Conservation (phyloP, 2,888 invertebrate species). For the Acronicta leporina region DNA sequence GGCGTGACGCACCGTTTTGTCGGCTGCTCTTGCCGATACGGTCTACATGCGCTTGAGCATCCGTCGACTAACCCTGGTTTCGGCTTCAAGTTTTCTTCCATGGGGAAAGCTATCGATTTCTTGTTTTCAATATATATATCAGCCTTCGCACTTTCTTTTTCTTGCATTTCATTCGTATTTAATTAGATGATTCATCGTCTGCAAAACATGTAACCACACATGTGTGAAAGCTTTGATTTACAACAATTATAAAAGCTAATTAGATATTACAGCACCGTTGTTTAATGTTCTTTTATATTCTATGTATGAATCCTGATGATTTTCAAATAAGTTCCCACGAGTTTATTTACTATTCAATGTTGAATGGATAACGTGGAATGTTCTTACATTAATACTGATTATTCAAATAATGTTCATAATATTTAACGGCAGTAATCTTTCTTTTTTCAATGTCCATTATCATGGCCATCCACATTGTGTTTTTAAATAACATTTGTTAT, state of each 20-base stretch:
- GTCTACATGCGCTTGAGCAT: slow-evolving; percentile 82
- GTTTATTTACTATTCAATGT: slow-evolving; percentile 76
- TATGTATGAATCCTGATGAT: slow-evolving; percentile 60
- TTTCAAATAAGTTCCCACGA: slow-evolving; percentile 77
- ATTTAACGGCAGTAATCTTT: slow-evolving; percentile 66
- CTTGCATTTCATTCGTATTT: slow-evolving; percentile 14
- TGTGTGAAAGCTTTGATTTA: slow-evolving; percentile 49
- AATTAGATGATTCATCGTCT: slow-evolving; percentile 25
- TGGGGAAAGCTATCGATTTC: slow-evolving; percentile 66
- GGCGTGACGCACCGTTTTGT: slow-evolving; percentile 85
- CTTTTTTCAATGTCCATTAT: slow-evolving; percentile 63
- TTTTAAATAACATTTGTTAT: slow-evolving; percentile 49
- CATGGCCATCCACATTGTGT: slow-evolving; percentile 65
- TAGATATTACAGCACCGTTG: slow-evolving; percentile 56
- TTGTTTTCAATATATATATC: slow-evolving; percentile 55
- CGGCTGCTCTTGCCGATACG: slow-evolving; percentile 83
- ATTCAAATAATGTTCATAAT: slow-evolving; percentile 76
- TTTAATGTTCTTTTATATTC: slow-evolving; percentile 56
- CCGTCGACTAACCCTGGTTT: slow-evolving; percentile 79
- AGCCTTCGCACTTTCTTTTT: slow-evolving; percentile 39
- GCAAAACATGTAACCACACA: slow-evolving; percentile 27
- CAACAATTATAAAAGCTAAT: slow-evolving; percentile 51
- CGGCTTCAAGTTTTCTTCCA: slow-evolving; percentile 67
- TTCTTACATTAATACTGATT: slow-evolving; percentile 72
- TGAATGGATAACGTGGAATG: slow-evolving; percentile 58